Base-by-base conservation (phyloP, 2,888 invertebrate genomes). In the Yponomeuta cagnagella region DNA sequence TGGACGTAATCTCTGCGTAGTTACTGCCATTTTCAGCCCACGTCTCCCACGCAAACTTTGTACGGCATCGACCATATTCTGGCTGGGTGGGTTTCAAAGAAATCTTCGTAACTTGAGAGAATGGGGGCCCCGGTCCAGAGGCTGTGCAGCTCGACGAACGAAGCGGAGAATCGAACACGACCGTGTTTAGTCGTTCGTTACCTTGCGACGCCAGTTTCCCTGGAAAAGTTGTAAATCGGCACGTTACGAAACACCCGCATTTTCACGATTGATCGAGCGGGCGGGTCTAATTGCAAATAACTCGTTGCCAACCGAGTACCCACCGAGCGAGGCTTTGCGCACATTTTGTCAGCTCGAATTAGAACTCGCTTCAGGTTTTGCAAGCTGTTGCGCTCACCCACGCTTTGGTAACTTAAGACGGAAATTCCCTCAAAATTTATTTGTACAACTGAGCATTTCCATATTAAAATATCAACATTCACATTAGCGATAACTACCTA, bases 151-250 rank as follows among this genome's bases (percentile, higher is more conserved):
- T 58, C 8, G 12, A 15, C 52, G 15, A 58, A 12, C 52, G 52
- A 58, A 12, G 52, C 52, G 52, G 15, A 58, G 73, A 76, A 76
- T 76, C 75, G 71, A 72, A 73, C 75, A 72, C 71, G 72, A 73
- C 74, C 74, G 63, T 43, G 43, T 43, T 43, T 43, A 43, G 43
- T 8, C 43, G 43, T 43, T 43, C 43, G 43, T 43, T 43, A 43
- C 43, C 43, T 43, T 43, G 72, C 73, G 52, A 58, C 15, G 72
- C 67, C 10, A 33, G 33, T 33, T 33, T 67, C 33, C 67, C 76
- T 72, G 78, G 75, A 80, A 83, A 83, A 83, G 84, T 83, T 83
- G 52, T 82, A 75, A 75, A 71, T 74, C 31, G 48, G 70, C 31
- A 52, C 31, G 3, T 52, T 66, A 15, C 52, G 30, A 64, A 31